Conservation (phyloP, 2,113 vertebrate species). For the Sorex fumeus region DNA sequence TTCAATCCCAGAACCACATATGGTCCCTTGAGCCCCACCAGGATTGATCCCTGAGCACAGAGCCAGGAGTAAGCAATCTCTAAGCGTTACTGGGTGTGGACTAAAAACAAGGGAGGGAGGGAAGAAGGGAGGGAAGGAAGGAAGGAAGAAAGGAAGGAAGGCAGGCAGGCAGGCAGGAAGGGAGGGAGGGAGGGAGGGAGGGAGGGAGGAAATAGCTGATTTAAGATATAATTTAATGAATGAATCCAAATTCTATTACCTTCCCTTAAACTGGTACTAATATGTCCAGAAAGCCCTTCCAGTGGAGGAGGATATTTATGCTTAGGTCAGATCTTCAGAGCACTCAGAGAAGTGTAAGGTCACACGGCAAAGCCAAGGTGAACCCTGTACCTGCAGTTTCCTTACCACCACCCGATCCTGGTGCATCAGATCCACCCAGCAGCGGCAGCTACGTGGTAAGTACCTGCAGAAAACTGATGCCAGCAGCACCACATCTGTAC, state of each 20-base stretch:
- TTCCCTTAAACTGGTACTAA: background rate
- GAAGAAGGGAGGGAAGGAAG: no score
- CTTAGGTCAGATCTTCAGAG: background rate
- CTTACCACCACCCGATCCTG: background rate
- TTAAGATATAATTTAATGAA: constrained; percentile 52
- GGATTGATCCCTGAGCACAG: no score
- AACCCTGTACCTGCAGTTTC: background rate
- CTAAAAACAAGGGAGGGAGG: background rate
- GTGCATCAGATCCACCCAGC: no score
- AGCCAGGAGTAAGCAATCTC: no score
- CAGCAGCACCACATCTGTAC: background rate
- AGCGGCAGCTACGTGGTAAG: background rate
- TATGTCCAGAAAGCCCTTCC: background rate
- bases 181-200: no score
- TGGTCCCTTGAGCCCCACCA: no score
- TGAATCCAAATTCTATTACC: background rate
- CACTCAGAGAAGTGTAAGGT: constrained; percentile 24
- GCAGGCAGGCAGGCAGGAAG: background rate
- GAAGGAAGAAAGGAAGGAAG: background rate
- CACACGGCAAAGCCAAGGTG: constrained; percentile 1
- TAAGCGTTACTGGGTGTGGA: no score
- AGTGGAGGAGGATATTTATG: background rate
- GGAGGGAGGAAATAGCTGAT: constrained; percentile 23
- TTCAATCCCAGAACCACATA: no score
- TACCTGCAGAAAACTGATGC: background rate